phyloP scores from a whole-genome alignment of 2,888 invertebrate genomes.

The Tolmerus cingulatus region DNA sequence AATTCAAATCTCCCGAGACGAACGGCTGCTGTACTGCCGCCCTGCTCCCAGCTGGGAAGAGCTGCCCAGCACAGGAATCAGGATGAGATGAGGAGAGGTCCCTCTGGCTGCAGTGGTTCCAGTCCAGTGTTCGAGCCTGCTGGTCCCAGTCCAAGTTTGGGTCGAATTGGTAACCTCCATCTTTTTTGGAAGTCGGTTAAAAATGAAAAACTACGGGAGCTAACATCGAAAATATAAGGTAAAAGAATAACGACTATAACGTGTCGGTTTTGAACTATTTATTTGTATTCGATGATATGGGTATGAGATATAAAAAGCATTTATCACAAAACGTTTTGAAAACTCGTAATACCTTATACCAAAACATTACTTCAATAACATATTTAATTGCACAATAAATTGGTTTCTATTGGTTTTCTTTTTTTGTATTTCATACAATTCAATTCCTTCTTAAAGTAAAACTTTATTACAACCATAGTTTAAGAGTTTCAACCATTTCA shows the following conservation, averaged over 20 bases:
- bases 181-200: no score
- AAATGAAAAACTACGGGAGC: no score
- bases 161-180: no score
- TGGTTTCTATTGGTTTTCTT: not conserved
- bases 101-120: no score
- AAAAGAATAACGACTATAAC: not conserved
- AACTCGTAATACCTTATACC: slow-evolving; percentile 39
- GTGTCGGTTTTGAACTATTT: slow-evolving; percentile 45
- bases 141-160: no score
- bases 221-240: no score
- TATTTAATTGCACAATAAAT: slow-evolving; percentile 30
- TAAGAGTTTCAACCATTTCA: not conserved
- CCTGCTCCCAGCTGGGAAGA: no score
- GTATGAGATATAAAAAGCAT: slow-evolving; percentile 51
- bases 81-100: no score
- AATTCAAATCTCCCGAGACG: no score
- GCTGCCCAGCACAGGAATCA: no score
- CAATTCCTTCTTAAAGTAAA: slow-evolving; percentile 35
- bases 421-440: slow-evolving; percentile 11
- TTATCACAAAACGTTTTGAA: slow-evolving; percentile 51
- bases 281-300: slow-evolving; percentile 52
- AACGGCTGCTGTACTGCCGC: no score
- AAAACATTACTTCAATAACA: slow-evolving; percentile 19
- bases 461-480: slow-evolving; percentile 34
- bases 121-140: no score